phyloP scores from a whole-genome alignment of 2,888 invertebrate species.

The Apantesis nais region DNA sequence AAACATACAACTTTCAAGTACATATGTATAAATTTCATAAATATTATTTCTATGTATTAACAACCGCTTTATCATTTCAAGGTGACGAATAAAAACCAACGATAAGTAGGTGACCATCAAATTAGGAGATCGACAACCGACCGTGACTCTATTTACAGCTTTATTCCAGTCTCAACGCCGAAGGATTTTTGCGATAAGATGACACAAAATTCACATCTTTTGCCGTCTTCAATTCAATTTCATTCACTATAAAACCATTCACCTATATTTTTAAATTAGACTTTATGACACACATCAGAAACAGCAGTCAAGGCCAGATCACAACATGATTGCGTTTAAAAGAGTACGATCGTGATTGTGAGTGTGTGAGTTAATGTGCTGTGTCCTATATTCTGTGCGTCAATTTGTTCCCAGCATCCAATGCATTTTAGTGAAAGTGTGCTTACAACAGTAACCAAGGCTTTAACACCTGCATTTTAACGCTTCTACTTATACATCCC shows the following conservation, averaged over 20 bases:
- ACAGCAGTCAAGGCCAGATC: conserved; percentile 37
- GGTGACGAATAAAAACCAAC: conserved; percentile 59
- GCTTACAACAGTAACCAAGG: conserved; percentile 66
- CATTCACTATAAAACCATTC: conserved; percentile 23
- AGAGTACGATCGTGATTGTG: conserved; percentile 33
- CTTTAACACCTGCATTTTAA: conserved; percentile 51
- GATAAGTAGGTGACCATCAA: conserved; percentile 78
- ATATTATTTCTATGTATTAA: conserved; percentile 26
- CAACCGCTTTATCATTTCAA: conserved; percentile 60
- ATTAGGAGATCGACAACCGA: conserved; percentile 83
- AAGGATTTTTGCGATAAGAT: conserved; percentile 78
- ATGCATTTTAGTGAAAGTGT: conserved; percentile 72
- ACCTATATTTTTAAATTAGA: conserved; percentile 32
- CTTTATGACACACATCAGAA: conserved; percentile 30
- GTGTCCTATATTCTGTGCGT: conserved; percentile 56
- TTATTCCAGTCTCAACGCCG: conserved; percentile 64
- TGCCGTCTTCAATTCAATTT: conserved; percentile 25
- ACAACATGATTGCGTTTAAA: conserved; percentile 27
- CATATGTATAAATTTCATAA: background rate
- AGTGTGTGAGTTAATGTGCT: conserved; percentile 35
- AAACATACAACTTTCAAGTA: background rate
- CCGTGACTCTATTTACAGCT: conserved; percentile 79
- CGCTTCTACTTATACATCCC: conserved; percentile 18
- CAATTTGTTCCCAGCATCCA: conserved; percentile 45
- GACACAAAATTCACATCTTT: conserved; percentile 61